Base-by-base conservation (phyloP, 1,140 invertebrate genomes). In the Aphidius gifuensis region DNA sequence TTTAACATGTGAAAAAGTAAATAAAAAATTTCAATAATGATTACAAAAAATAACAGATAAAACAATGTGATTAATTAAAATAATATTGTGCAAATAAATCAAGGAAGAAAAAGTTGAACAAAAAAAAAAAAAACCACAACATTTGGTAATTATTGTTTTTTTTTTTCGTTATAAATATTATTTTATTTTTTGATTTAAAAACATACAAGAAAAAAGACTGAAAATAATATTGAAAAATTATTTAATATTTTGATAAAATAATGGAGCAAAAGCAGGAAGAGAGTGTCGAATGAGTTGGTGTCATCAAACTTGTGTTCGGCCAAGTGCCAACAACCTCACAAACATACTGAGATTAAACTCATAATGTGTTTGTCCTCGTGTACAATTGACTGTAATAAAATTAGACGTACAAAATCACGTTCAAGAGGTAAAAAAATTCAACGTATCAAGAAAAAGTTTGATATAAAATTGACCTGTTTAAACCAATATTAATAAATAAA, bases 341-440 rank as follows among this genome's bases (percentile, higher is more conserved):
- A 65, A 55, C 61, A 65, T 62, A 60, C 63, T 48, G 53, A 42
- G 9, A 7, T 39, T 55, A 16, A 63, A 61, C 64, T 68, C 71
- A 75, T 68, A 69, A 76, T 74, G 74, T 74, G 71, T 71, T 74
- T 70, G 70, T 69, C 70, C 71, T 69, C 71, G 68, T 71, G 66
- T 68, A 68, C 64, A 61, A 72, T 74, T 74, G 70, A 73, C 70
- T 71, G 65, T 70, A 75, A 32, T 32, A 32, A 74, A 75, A 76
- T 76, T 75, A 74, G 74, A 76, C 70, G 69, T 65, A 66, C 71
- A 61, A 74, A 67, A 58, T 54, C 60, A 51, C 68, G 68, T 56
- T 64, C 67, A 48, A 74, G 66, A 58, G 61, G 66, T 45, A 67
- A 62, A 66, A 66, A 58, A 64, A 62, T 65, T 65, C 60, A 65